A percentile compares a stretch with the other conserved stretches of the same genome.
Conservation (phyloP, 2,888 invertebrate species). For the Bimastos eiseni region DNA sequence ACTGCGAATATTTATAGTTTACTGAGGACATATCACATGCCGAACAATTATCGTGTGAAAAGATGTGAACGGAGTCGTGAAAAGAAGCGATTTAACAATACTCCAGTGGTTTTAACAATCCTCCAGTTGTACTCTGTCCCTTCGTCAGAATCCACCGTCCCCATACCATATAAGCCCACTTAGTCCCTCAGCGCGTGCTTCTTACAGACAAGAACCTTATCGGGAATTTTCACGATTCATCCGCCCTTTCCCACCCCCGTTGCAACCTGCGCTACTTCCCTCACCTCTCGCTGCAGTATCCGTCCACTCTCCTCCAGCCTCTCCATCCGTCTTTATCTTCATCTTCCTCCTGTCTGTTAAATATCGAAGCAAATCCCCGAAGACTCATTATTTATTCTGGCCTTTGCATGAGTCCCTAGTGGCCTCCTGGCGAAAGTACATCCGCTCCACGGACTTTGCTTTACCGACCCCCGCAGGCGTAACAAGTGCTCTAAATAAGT, state of each 20-base stretch:
- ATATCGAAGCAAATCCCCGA: neutral
- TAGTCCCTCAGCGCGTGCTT: neutral
- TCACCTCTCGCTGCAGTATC: neutral
- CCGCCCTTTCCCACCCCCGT: neutral
- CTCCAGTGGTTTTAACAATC: neutral
- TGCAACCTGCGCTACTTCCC: neutral
- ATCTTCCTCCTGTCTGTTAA: neutral
- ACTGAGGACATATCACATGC: neutral
- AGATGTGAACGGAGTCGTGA: neutral
- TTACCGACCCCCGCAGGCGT: too few species aligned
- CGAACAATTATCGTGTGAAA: neutral
- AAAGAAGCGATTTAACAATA: neutral
- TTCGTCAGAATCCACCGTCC: neutral
- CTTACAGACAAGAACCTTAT: neutral
- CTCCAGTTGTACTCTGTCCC: neutral
- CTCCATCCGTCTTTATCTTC: neutral
- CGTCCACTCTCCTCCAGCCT: neutral
- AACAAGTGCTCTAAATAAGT: too few species aligned
- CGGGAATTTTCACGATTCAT: neutral
- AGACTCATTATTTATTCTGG: too few species aligned
- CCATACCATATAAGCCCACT: neutral
- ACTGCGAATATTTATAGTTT: neutral
- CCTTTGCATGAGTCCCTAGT: too few species aligned
- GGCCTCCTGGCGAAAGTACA: too few species aligned
- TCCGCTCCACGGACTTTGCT: too few species aligned